Base-by-base conservation (phyloP, 1,140 invertebrate species). In the Amphibalanus amphitrite region DNA sequence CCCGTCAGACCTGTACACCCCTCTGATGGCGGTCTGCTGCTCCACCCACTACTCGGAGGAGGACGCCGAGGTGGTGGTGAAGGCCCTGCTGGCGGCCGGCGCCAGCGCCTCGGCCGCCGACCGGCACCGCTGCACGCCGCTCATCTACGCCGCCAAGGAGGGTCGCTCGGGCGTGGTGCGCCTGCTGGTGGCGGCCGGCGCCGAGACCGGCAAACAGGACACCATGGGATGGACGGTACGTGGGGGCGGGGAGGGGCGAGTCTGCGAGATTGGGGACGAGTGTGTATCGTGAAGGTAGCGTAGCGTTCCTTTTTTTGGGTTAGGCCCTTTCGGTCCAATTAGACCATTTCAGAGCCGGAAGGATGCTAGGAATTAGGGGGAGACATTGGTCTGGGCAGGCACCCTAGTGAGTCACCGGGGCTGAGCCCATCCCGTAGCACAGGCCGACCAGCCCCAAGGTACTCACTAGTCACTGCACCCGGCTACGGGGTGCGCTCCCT, bases 131-230 rank as follows among this genome's bases (percentile, higher is more conserved):
- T 71, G 87, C 79, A 87, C 86, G 40, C 84, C 87, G 1, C 77
- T 88, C 69, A 88, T 88, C 86, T 81, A 88, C 74, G 85, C 87
- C 29, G 83, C 83, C 23, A 84, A 84, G 74, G 85, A 88, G 77
- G 86, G 85, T n/a, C 81, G 83, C 69, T 74, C 78, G 23, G 80
- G 83, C 28, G 82, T 85, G 72, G 85, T 86, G 1, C 77, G 81
- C 74, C 75, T 84, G 69, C 77, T 88, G 40, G 70, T 87, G 25
- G 81, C 83, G 67, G 78, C 78, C 59, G 83, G 84, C 26, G 85
- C 84, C 10, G 81, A 84, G 75, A 76, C 85, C 6, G 86, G 87
- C 75, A 77, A 80, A 13, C 84, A 85, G 71, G 79, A 80, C 73
- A 78, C 73, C 64, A 73, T 75, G 71, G 75, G 75, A 80, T 77